Evolutionary conservation across 2,888 invertebrate genomes (phyloP).

Genomic region (Tipula lateralis): DNA sequence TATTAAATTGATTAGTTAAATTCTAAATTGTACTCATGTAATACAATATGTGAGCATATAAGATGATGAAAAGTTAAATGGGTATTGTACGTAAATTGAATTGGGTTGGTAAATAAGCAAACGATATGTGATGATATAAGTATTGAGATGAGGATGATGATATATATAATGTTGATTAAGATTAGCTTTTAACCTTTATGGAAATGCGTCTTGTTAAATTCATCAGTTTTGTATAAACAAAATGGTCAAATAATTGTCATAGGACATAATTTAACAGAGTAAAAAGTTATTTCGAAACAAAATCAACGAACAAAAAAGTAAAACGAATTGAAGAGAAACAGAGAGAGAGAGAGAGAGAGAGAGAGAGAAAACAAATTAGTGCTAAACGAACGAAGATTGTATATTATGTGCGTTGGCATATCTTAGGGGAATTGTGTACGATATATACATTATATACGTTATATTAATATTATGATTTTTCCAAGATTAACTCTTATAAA

Average conservation of each 20-base stretch:
- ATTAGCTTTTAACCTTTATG: background rate
- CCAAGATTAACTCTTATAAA: constrained; percentile 11
- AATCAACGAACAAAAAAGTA: background rate
- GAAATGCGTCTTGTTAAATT: background rate
- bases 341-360: background rate
- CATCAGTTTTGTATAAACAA: background rate
- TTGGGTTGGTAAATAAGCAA: background rate
- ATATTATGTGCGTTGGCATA: background rate
- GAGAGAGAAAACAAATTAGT: background rate
- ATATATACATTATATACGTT: background rate
- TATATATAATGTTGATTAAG: background rate
- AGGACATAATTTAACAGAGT: background rate
- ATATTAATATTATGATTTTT: background rate
- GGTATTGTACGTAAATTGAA: background rate
- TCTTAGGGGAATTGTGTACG: background rate
- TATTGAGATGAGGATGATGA: background rate
- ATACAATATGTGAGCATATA: background rate
- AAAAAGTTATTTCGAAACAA: background rate
- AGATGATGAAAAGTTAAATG: background rate
- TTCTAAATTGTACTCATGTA: background rate
- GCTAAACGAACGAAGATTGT: background rate
- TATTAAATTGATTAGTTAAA: background rate
- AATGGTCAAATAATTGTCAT: background rate
- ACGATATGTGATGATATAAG: background rate
- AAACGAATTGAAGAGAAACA: too few species aligned